Evolutionary conservation across 2,888 invertebrate species (phyloP).

Genomic region (Rambutsinella grinnellia): DNA sequence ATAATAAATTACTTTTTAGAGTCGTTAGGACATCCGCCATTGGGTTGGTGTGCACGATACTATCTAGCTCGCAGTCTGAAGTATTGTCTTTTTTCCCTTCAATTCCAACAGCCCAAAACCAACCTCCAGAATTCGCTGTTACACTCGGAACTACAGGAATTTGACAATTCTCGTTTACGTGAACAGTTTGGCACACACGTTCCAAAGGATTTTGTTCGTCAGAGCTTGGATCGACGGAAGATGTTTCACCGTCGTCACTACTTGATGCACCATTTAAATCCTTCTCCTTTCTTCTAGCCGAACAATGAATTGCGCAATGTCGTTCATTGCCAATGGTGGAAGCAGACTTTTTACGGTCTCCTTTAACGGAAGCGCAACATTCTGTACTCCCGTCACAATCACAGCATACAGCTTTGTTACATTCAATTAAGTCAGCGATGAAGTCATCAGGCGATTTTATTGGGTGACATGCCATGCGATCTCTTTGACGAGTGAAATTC

Average conservation of each 20-base stretch:
- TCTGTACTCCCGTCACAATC: constrained; percentile 65
- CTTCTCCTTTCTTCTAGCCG: constrained; percentile 25
- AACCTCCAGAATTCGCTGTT: constrained; percentile 80
- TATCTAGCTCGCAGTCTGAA: constrained; percentile 65
- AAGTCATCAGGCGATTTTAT: constrained; percentile 65
- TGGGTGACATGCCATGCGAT: constrained; percentile 41
- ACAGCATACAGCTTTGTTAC: constrained; percentile 66
- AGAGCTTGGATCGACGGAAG: not conserved
- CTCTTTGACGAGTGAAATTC: constrained; percentile 16
- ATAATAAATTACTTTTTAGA: constrained; percentile 55
- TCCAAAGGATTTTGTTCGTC: not conserved
- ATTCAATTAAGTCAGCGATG: constrained; percentile 64
- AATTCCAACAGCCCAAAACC: constrained; percentile 88
- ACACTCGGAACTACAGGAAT: constrained; percentile 75
- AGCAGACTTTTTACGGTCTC: constrained; percentile 3
- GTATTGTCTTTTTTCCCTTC: constrained; percentile 79
- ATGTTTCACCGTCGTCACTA: constrained; percentile 5
- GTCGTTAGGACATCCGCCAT: constrained; percentile 60
- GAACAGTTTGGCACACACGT: constrained; percentile 43
- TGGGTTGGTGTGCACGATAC: constrained; percentile 34
- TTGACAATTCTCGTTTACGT: constrained; percentile 74
- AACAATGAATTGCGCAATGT: constrained; percentile 44
- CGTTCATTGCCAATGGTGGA: not conserved
- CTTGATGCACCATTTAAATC: constrained; percentile 8
- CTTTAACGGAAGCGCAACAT: constrained; percentile 23